These are phyloP conservation scores for Amblyornis subalaris DNA, from an alignment of 2,113 vertebrate species.

Conservation along the genomic window DNA sequence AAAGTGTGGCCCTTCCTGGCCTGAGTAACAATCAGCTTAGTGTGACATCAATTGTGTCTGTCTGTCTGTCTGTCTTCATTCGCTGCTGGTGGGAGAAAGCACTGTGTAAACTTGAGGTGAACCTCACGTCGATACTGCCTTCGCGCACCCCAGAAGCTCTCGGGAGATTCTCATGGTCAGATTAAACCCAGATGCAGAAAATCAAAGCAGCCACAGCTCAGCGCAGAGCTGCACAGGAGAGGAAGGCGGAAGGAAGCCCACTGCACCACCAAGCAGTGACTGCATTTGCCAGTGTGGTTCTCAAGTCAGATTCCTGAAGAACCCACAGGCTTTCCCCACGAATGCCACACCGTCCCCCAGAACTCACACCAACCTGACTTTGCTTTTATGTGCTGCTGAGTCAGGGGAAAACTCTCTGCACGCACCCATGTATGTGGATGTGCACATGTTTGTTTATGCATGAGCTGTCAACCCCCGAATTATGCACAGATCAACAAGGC, in stretches of 20 bases:
- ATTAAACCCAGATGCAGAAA: not conserved
- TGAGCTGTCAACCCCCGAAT: not conserved
- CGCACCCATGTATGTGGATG: not conserved
- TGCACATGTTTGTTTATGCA: constrained; percentile 17
- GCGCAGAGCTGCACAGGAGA: not conserved
- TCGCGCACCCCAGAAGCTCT: fast-evolving
- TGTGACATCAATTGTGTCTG: not conserved
- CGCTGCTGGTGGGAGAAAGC: not conserved
- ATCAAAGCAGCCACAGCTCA: not conserved
- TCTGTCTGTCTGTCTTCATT: not conserved
- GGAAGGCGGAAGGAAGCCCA: not conserved
- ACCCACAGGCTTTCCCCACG: not conserved
- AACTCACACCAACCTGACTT: not conserved
- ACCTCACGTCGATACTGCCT: not conserved
- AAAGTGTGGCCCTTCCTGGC: not conserved
- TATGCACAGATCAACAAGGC: constrained; percentile 20
- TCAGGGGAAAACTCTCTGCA: not conserved
- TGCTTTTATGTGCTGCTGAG: not conserved
- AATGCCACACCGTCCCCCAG: not conserved
- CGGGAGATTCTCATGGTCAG: not conserved
- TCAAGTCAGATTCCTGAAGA: not conserved
- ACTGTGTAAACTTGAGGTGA: not conserved
- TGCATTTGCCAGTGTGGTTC: not conserved
- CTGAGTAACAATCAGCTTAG: not conserved
- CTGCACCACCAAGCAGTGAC: not conserved